Evolutionary conservation across 1,140 invertebrate species (phyloP).

Genomic region (Sarcophaga peregrina): DNA sequence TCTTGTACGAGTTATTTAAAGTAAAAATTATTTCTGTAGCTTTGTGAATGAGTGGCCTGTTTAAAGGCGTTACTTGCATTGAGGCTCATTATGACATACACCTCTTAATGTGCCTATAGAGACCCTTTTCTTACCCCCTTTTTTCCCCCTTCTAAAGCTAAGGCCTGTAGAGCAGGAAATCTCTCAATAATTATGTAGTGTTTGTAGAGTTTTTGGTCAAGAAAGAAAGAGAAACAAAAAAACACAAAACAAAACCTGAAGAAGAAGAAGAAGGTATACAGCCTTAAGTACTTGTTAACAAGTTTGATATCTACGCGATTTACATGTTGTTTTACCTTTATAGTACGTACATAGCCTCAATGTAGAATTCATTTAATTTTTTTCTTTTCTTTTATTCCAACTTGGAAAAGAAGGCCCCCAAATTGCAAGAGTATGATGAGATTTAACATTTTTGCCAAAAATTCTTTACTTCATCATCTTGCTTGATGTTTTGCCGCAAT

Average conservation of each 20-base stretch:
- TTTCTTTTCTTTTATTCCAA: too few species aligned
- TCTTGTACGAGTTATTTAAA: slow-evolving; percentile 30
- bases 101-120: slow-evolving; percentile 48
- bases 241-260: neutral
- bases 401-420: too few species aligned
- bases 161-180: neutral
- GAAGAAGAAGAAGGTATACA: slow-evolving; percentile 50
- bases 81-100: slow-evolving; percentile 61
- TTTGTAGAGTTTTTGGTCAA: too few species aligned
- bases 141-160: neutral
- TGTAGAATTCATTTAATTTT: neutral
- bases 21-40: neutral
- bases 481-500: slow-evolving; percentile 11
- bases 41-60: neutral
- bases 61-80: slow-evolving; percentile 1
- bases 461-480: neutral
- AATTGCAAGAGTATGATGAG: too few species aligned
- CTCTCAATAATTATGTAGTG: slow-evolving; percentile 35
- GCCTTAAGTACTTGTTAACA: slow-evolving; percentile 67
- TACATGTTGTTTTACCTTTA: slow-evolving; percentile 58
- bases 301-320: slow-evolving; percentile 65
- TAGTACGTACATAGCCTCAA: neutral
- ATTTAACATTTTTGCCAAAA: too few species aligned
- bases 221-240: slow-evolving; percentile 50
- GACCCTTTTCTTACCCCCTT: neutral